A percentile compares a stretch with the other conserved stretches of the same genome.
Evolutionary conservation across 2,113 vertebrate genomes (phyloP).

Genomic region (Gobio gobio): DNA sequence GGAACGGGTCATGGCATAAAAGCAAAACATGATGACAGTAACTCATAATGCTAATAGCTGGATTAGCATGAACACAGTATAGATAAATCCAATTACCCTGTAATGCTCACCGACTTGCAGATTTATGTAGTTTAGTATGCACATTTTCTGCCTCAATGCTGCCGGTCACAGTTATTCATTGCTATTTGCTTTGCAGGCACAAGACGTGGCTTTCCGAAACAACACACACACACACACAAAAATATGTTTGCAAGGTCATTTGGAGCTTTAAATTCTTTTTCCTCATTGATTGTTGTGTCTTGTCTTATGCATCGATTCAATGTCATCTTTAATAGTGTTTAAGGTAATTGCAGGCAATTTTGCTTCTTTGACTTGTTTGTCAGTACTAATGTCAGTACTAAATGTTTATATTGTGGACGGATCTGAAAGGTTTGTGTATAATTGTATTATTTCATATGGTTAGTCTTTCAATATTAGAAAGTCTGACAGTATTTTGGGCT

Average conservation of each 20-base stretch:
- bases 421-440: background rate
- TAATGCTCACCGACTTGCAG: constrained; percentile 41
- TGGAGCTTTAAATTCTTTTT: background rate
- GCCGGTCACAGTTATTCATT: constrained; percentile 43
- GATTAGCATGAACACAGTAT: constrained; percentile 49
- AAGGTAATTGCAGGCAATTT: background rate
- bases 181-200: constrained; percentile 15
- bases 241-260: background rate
- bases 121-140: constrained; percentile 50
- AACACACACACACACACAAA: background rate
- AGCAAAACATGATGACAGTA: constrained; percentile 36
- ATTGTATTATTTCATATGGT: background rate
- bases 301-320: background rate
- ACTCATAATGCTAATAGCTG: constrained; percentile 44
- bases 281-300: background rate
- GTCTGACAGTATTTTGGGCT: background rate
- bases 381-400: background rate
- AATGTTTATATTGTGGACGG: background rate
- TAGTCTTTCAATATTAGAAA: too few species aligned
- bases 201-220: background rate
- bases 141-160: constrained; percentile 48
- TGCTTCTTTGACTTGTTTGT: background rate
- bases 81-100: constrained; percentile 50
- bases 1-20: constrained; percentile 28
- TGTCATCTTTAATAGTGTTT: background rate